Base-by-base conservation (phyloP, 2,797 vertebrate species). In the Heliangelus exortis region DNA sequence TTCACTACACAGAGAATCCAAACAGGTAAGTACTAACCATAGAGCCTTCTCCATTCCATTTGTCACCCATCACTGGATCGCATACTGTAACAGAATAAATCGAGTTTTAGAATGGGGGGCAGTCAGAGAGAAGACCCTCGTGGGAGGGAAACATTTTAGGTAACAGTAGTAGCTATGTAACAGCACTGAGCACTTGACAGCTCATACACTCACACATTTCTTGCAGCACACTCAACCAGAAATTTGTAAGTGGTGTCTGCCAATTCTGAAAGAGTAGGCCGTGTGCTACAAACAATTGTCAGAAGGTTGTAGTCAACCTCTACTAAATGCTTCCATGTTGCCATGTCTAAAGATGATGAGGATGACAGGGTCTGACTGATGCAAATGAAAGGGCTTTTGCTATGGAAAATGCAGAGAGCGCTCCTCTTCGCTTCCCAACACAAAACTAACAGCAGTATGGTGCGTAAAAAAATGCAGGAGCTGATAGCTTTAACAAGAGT, bases 41-140 rank as follows among this genome's bases (percentile, higher is more conserved):
- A 31, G 98, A 98, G 93, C 99, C 99, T 89, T 99, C 97, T 33
- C 98, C 98, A 7, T 98, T 96, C 98, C 98, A 95, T 55, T 98
- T 99, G 97, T 99, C 99, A 16, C 99, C 99, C 80, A 99, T 98
- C 95, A 99, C 99, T 2, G 99, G 99, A 97, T 99, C 99, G 59
- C 99, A 99, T 31, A 99, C 99, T 99, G 98, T 4, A 96, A 98
- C 5, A 93, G 87, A 89, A 91, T 9, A 92, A 92, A 66, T 2
- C 1, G 4, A 57, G 57, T 22, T 90, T 97, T 88, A 96, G 77
- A 89, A 91, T 87, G 5, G 26, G 57, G 43, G 19, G 71, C 13
- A 43, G 28, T 23, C 29, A 73, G 41, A 89, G 39, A 39, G 39
- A 41, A 41, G 36, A 80, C 4, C 3, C 26, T 76, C 48, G 5